Base-by-base conservation (phyloP, 2,797 vertebrate species). In the Arnoldichthys spilopterus region DNA sequence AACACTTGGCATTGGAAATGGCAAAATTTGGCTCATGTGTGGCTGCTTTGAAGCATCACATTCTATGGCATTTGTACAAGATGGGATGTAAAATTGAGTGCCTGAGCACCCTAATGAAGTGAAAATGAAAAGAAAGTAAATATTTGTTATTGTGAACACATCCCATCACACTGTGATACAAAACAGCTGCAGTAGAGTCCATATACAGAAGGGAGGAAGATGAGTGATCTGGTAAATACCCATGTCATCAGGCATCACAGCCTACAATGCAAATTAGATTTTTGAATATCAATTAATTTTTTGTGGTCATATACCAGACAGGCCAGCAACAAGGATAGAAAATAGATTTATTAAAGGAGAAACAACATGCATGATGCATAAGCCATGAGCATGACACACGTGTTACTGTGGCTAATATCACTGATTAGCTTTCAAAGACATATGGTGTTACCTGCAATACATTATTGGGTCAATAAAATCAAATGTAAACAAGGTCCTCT, bases 391-490 rank as follows among this genome's bases (percentile, higher is more conserved):
- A 77, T 77, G 40, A 30, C 43, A 45, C 62, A 73, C 4, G 30
- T n/a, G 56, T 66, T 40, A 74, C 63, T 64, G 47, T 78, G 40
- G 30, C 63, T 77, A 77, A 77, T 78, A 62, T 22, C 45, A 74
- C 62, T 47, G 61, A 74, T 77, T 30, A 68, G 20, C 24, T 49
- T 30, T 49, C 2, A 8, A 18, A 68, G 8, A 49, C 43, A 49
- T 68, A 30, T 20, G 43, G 26, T 26, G 40, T 68, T 28, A 6
- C 47, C 43, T 54, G 26, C 7, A 34, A 40, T 37, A 20, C 13
- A 3, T 43, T 43, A 43, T 66, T 1, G 43, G 69, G 20, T 26
- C 22, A 53, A 49, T 53, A n/a, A 61, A 75, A 82, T 51, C 49
- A 56, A 32, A 51, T 32, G 24, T 49, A 51, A 49, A 66, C 49